Conservation (phyloP, 2,888 invertebrate species). For the Drosophila phalerata region DNA sequence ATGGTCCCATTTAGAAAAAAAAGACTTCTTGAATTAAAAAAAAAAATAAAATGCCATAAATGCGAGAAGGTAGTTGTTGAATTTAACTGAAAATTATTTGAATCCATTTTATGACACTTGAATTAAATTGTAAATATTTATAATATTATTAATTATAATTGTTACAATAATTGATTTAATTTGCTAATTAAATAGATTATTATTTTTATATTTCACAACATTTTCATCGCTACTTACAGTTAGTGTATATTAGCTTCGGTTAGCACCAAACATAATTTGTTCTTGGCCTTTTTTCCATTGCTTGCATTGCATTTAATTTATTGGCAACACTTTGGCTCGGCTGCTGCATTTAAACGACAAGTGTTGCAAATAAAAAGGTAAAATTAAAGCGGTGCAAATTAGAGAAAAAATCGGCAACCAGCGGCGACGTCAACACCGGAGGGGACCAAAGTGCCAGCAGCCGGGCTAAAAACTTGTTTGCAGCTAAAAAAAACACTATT, state of each 20-base stretch:
- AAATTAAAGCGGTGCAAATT: constrained; percentile 80
- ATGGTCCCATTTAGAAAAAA: not conserved
- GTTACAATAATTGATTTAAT: not conserved
- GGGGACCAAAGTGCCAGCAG: constrained; percentile 40
- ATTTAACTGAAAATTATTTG: not conserved
- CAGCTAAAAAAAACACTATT: constrained; percentile 68
- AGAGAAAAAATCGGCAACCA: constrained; percentile 60
- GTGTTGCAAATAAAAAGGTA: constrained; percentile 80
- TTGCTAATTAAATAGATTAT: no score
- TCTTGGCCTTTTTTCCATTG: constrained; percentile 25
- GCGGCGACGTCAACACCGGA: constrained; percentile 70
- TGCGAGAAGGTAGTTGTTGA: not conserved
- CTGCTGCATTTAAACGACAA: constrained; percentile 79
- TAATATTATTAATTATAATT: not conserved
- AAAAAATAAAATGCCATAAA: not conserved
- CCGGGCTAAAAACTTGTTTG: constrained; percentile 68
- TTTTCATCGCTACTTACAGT: no score
- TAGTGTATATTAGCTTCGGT: constrained; percentile 39
- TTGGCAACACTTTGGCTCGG: constrained; percentile 75
- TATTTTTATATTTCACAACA: no score
- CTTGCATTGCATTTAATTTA: constrained; percentile 71
- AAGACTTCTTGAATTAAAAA: not conserved
- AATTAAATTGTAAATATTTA: not conserved
- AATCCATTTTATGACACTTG: not conserved
- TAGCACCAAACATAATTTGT: not conserved